Percentiles rank a stretch among this genome's conserved stretches.
Conservation (phyloP, 1,140 invertebrate genomes). For the Bombus sylvicola region DNA sequence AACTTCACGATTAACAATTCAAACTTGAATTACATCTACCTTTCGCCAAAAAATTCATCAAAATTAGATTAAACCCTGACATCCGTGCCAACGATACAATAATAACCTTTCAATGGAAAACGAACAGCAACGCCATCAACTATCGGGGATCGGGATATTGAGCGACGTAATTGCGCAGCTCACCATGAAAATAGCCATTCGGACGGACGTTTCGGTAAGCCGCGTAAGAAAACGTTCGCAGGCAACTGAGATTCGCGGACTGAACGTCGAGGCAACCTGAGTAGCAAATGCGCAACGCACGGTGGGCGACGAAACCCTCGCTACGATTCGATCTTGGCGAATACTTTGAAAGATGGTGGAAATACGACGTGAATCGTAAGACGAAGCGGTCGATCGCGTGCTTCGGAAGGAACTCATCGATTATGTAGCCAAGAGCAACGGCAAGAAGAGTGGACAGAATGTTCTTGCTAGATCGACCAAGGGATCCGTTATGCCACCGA, state of each 20-base stretch:
- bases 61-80: slow-evolving; percentile 1
- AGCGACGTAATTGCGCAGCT: slow-evolving; percentile 77
- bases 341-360: slow-evolving; percentile 12
- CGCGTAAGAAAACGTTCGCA: slow-evolving; percentile 67
- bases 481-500: slow-evolving; percentile 57
- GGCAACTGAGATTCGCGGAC: slow-evolving; percentile 70
- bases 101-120: background rate
- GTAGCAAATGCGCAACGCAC: slow-evolving; percentile 21
- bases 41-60: too few species aligned
- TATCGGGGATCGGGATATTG: slow-evolving; percentile 57
- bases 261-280: background rate
- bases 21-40: too few species aligned
- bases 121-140: slow-evolving; percentile 22
- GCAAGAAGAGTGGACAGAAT: background rate
- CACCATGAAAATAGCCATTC: slow-evolving; percentile 70
- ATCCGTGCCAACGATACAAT: background rate
- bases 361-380: slow-evolving; percentile 40
- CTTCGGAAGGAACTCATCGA: slow-evolving; percentile 24
- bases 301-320: slow-evolving; percentile 22
- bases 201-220: slow-evolving; percentile 69
- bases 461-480: slow-evolving; percentile 19
- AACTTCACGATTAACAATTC: too few species aligned
- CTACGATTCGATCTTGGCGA: background rate
- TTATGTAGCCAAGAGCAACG: slow-evolving; percentile 40
- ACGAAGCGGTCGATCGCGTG: slow-evolving; percentile 6